phyloP scores from a whole-genome alignment of 2,113 vertebrate species.

The Bos taurus region ARS-UCD2.0 NC_037333.1:36084001-36084500 shows the following conservation, averaged over 20 bases:
- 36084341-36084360: conserved; percentile 56
- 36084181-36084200: conserved; percentile 39
- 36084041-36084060: background rate
- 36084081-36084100: background rate
- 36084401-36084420: conserved; percentile 39
- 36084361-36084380: conserved; percentile 45
- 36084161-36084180: conserved; percentile 24
- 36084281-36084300: conserved; percentile 49
- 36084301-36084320: conserved; percentile 61
- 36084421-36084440: conserved; percentile 61
- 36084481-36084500: conserved; percentile 58
- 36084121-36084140: conserved; percentile 39
- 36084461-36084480: conserved; percentile 72
- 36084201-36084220: conserved; percentile 39
- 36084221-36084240: conserved; percentile 60
- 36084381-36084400: conserved; percentile 52
- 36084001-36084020: conserved; percentile 23
- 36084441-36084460: conserved; percentile 63
- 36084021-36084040: conserved; percentile 1
- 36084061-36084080: conserved; percentile 26
- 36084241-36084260: conserved; percentile 44
- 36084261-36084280: conserved; percentile 45
- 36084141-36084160: conserved; percentile 36
- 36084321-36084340: conserved; percentile 52
- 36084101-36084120: background rate